Evolutionary conservation across 2,888 invertebrate genomes (phyloP).

Genomic region (Polietes domitor): DNA sequence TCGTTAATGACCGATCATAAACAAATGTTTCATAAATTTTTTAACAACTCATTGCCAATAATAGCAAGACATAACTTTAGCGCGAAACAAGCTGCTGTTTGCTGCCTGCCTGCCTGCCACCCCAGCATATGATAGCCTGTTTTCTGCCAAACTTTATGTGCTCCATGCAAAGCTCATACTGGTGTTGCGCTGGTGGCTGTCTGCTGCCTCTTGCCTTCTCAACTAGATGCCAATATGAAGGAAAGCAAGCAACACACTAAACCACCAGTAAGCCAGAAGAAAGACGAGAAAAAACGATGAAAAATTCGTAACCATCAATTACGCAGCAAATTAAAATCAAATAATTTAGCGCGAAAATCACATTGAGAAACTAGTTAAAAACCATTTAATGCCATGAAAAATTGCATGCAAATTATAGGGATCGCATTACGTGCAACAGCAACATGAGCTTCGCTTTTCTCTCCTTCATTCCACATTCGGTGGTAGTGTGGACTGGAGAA

Average conservation of each 20-base stretch:
- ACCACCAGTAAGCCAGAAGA: no score
- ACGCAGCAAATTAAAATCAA: slow-evolving; percentile 79
- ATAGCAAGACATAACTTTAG: slow-evolving; percentile 59
- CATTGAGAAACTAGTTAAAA: slow-evolving; percentile 67
- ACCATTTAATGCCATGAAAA: slow-evolving; percentile 73
- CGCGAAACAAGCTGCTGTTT: slow-evolving; percentile 56
- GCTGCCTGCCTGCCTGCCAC: no score
- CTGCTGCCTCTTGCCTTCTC: slow-evolving; percentile 5
- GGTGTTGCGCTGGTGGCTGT: not conserved
- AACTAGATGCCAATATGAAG: slow-evolving; percentile 1
- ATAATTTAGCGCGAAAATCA: slow-evolving; percentile 77
- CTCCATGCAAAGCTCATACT: not conserved
- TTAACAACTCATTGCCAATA: slow-evolving; percentile 65
- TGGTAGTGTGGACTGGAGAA: not conserved
- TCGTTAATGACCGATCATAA: slow-evolving; percentile 18
- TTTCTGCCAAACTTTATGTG: slow-evolving; percentile 14
- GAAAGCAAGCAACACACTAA: not conserved
- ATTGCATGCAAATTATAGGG: slow-evolving; percentile 79
- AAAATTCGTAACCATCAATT: slow-evolving; percentile 72
- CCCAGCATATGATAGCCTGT: slow-evolving; percentile 13
- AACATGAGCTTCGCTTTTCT: not conserved
- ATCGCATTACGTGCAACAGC: slow-evolving; percentile 69
- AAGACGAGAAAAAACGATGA: not conserved
- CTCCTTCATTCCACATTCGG: not conserved
- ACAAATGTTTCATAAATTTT: slow-evolving; percentile 56